Base-by-base conservation (phyloP, 2,888 invertebrate species). In the Coleophora deauratella region DNA sequence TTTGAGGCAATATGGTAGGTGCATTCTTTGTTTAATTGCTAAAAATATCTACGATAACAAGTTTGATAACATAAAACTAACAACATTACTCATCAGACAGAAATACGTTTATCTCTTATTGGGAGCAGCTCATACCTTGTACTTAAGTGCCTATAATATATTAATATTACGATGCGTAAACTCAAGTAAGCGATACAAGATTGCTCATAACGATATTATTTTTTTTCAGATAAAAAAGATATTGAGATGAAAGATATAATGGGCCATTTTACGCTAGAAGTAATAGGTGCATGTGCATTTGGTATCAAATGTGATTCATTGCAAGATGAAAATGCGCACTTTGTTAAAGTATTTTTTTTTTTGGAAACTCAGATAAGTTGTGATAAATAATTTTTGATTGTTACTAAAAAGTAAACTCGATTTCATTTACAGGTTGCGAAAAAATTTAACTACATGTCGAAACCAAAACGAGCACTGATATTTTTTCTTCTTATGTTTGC, bases 231-330 rank as follows among this genome's bases (percentile, higher is more conserved):
- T 56, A 64, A 70, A 13, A 66, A 64, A 52, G 82, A 81, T 33
- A 62, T 87, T n/a, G 88, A 88, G 55, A 79, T 87, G 77, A 88
- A 88, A 59, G 76, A 82, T 43, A 72, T 82, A 15, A 82, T 87
- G 61, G 88, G 87, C 0, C 82, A 87, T 52, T 87, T 79, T 42
- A 88, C 88, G 1, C 53, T 88, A 40, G 88, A 88, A 62, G 84
- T 87, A 1, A 88, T 88, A 41, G 88, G 87, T n/a, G 79, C 82
- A 12, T 87, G 87, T 62, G 88, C 87, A 12, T 88, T 88, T 68
- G 88, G 88, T 1, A 81, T 88, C 10, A 81, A 86, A 54, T 79
- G 82, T 45, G 79, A 87, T 48, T 81, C 86, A 7, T 58, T 87
- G n/a, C 74, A 66, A 37, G 75, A 80, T 47, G 75, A 75, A 49